Evolutionary conservation across 1,140 invertebrate genomes (phyloP).

Genomic region (Myzus persicae): DNA sequence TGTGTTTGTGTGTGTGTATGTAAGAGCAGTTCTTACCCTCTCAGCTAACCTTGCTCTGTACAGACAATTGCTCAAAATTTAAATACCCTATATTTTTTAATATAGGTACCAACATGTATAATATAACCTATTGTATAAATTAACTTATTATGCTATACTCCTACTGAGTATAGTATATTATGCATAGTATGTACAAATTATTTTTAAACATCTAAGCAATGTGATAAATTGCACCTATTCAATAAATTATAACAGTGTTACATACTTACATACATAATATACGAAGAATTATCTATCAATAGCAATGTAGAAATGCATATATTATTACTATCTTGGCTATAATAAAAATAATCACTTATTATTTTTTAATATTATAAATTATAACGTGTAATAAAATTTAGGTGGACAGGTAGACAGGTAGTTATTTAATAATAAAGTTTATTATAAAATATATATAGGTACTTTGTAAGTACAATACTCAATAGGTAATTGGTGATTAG

Average conservation of each 20-base stretch:
- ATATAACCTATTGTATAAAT: no score
- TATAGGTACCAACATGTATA: no score
- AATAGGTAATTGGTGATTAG: background rate
- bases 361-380: background rate
- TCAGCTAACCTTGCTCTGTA: background rate
- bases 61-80: background rate
- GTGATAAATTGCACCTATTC: background rate
- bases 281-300: background rate
- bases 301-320: background rate
- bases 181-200: background rate
- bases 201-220: background rate
- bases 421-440: background rate
- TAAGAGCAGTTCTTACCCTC: no score
- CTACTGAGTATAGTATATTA: background rate
- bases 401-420: background rate
- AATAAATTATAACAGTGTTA: background rate
- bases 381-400: background rate
- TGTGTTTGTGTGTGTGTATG: no score
- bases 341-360: conserved; percentile 13
- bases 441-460: background rate
- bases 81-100: background rate
- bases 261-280: background rate
- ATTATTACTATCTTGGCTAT: background rate
- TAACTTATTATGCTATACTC: background rate
- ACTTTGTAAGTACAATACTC: background rate